Evolutionary conservation across 2,888 invertebrate species (phyloP), one percentile per base, ranked within the genome.

Genomic region (Crioceris asparagi): DNA sequence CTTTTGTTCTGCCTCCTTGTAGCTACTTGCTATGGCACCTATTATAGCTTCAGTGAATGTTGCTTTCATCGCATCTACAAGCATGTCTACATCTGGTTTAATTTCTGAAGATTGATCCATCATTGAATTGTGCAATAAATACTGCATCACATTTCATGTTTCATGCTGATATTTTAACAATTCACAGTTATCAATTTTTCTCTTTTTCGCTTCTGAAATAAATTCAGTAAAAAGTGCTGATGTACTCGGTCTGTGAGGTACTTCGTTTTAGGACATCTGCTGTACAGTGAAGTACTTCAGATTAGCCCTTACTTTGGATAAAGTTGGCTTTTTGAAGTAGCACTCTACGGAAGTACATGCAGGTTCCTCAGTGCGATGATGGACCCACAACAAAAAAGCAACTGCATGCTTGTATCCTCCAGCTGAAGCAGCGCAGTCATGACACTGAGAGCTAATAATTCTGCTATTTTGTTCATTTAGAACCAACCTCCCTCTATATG

Each of bases 401-500:
- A 47, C 39, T 17, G 39, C 43, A 40, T 47, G 48, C 35, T 48
- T 47, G 33, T 45, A 48, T 7, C 43, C 45, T 18, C 47, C 45
- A 25, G 36, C 33, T 29, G 43, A 42, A 36, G 43, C 45, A 27
- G 36, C 35, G 35, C 45, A 45, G 17, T 46, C 43, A 8, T 37
- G 30, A 32, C 41, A 44, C 23, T 41, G 14, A 26, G 12, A 19
- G n/a, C 12, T 25, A 7, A 39, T 29, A 15, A 44, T 39, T 32
- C 36, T 12, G 12, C 31, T 29, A 5, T 27, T 34, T 3, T 23
- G 26, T 41, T 49, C 49, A 36, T 46, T 31, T 12, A 39, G 30
- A 17, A 41, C 21, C 21, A 39, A 12, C 6, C 21, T 36, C 11
- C 45, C 45, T 30, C 19, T 18, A 21, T 48, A 48, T 6, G 34